phyloP scores from a whole-genome alignment of 2,113 vertebrate genomes.

The Promerops cafer region DNA sequence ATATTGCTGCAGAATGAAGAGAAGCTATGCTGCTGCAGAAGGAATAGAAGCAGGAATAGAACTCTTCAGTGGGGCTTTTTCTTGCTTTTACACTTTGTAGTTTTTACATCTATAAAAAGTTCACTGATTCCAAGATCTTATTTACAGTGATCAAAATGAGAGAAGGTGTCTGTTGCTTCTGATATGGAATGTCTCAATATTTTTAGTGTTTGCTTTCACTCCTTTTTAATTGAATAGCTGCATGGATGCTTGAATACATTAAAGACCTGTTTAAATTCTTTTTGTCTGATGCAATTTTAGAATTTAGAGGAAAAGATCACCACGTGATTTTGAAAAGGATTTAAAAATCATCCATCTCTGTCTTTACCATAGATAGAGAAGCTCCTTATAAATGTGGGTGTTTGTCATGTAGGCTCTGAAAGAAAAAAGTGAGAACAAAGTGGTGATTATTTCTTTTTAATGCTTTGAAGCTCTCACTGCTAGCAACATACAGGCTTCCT shows the following conservation, averaged over 20 bases:
- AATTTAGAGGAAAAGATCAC: background rate
- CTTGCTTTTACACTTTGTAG: background rate
- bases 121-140: background rate
- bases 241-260: background rate
- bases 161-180: background rate
- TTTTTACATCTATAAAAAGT: background rate
- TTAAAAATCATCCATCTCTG: background rate
- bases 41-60: background rate
- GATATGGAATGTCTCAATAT: background rate
- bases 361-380: background rate
- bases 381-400: background rate
- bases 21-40: background rate
- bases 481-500: background rate
- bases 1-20: background rate
- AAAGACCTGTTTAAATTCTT: background rate
- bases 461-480: background rate
- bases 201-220: background rate
- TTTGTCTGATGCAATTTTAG: background rate
- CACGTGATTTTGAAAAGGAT: background rate
- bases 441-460: constrained; percentile 13
- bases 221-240: background rate
- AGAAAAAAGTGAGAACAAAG: background rate
- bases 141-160: background rate
- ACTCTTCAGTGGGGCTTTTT: background rate
- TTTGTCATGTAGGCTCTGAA: background rate